Evolutionary conservation across 2,888 invertebrate genomes (phyloP), one percentile per base, ranked within the genome.

Genomic region (Cheilosia variabilis): DNA sequence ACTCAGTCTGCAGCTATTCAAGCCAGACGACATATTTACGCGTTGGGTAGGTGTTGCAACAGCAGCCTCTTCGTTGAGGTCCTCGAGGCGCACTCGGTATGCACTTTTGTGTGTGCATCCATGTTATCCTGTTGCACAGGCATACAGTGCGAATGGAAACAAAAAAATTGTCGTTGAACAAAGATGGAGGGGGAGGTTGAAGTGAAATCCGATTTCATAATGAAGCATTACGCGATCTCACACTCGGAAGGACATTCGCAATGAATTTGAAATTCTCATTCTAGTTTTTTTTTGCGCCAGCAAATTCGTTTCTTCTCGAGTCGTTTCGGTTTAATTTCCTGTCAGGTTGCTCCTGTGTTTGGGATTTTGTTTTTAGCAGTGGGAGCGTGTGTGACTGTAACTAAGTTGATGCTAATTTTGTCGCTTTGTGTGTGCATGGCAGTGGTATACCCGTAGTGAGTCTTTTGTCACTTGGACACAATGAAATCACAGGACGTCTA

Each of bases 181-280:
- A 62, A 52, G 43, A 34, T n/a, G 41, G 31, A 1, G 58, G 50
- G 58, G 31, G 10, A 34, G 24, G 17, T 19, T 47, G 37, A 43
- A 50, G 50, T 34, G 63, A 60, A 80, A 84, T 84, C 80, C 65
- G 84, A 76, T 80, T 84, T 65, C 58, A 80, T 84, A 84, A 84
- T 80, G 80, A 84, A 76, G 75, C 80, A 73, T 77, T 78, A 73
- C 75, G 65, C 50, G 65, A 60, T 78, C 65, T 76, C 79, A 50
- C 53, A 57, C 71, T 62, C 68, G 66, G 73, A 68, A 79, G 80
- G 75, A 71, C 84, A 66, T 62, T 60, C 65, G 80, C 71, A 55
- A 76, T 84, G 80, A 80, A 84, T 80, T 57, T 84, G 15, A 75
- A 80, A 75, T 65, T 47, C 62, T 37, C 27, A 6, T 65, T 47